These are phyloP conservation scores for Cyclophora albipunctata DNA, from an alignment of 2,888 invertebrate genomes.

Conservation along the genomic window DNA sequence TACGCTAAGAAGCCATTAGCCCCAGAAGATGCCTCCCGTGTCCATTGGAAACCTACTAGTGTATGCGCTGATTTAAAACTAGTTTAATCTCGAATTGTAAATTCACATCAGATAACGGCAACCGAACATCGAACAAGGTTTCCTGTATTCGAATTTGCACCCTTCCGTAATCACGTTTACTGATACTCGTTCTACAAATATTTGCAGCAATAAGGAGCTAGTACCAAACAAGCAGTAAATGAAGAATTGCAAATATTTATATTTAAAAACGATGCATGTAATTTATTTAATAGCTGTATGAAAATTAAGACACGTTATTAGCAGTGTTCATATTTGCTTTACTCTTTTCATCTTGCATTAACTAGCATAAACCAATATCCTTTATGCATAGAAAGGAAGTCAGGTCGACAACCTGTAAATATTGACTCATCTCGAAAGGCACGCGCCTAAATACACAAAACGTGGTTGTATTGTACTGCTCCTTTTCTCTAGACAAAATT, in stretches of 20 bases:
- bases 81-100: constrained; percentile 54
- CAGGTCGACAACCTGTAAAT: constrained; percentile 60
- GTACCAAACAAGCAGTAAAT: too few relatives aligned
- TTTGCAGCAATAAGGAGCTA: neutral
- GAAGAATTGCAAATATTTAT: too few relatives aligned
- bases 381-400: constrained; percentile 34
- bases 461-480: constrained; percentile 29
- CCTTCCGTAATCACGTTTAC: constrained; percentile 44
- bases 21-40: constrained; percentile 40
- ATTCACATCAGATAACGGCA: constrained; percentile 60
- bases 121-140: constrained; percentile 48
- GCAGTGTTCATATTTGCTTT: too few relatives aligned
- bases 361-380: constrained; percentile 21
- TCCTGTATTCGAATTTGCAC: constrained; percentile 52
- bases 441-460: constrained; percentile 48
- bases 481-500: constrained; percentile 26
- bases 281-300: too few relatives aligned
- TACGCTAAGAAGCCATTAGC: constrained; percentile 54
- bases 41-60: constrained; percentile 27
- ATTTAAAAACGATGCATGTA: too few relatives aligned
- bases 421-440: constrained; percentile 59
- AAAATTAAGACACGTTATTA: neutral
- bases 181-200: constrained; percentile 31
- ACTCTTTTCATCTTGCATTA: too few relatives aligned
- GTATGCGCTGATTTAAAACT: constrained; percentile 34